A percentile compares a stretch with the other conserved stretches of the same genome.
Evolutionary conservation across 2,888 invertebrate genomes (phyloP).

Genomic region (Bombylius discolor): DNA sequence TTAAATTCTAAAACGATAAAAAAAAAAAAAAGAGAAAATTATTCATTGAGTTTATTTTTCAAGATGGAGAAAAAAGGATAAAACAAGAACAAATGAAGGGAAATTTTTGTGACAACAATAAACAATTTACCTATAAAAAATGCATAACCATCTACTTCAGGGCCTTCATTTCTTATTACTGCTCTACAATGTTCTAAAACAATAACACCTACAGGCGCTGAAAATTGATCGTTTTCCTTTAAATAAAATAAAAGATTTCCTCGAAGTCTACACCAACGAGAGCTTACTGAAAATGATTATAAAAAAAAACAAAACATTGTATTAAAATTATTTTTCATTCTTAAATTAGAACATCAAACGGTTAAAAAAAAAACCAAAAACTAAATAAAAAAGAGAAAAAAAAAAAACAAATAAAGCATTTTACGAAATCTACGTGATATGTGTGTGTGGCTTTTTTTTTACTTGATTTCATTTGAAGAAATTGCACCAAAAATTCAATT

Average conservation of each 20-base stretch:
- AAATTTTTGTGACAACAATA: background rate
- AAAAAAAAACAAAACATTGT: conserved; percentile 12
- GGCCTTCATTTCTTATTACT: conserved; percentile 44
- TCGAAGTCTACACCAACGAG: conserved; percentile 80
- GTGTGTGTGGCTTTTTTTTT: no score
- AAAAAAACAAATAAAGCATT: no score
- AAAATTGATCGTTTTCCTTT: conserved; percentile 77
- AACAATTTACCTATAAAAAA: conserved; percentile 60
- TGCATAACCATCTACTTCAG: conserved; percentile 58
- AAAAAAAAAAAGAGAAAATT: conserved; percentile 4
- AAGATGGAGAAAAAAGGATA: no score
- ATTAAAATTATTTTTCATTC: no score
- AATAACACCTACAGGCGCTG: conserved; percentile 76
- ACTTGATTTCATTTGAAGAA: no score
- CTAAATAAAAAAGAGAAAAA: no score
- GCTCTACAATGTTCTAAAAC: conserved; percentile 80
- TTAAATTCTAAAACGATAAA: conserved; percentile 52
- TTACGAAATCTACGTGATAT: no score
- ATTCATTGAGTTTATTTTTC: background rate
- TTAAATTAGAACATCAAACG: no score
- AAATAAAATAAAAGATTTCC: conserved; percentile 91
- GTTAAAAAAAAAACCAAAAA: no score
- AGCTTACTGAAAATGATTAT: conserved; percentile 45
- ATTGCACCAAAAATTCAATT: no score
- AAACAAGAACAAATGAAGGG: no score